Evolutionary conservation across 2,888 invertebrate genomes (phyloP), one percentile per base, ranked within the genome.

Genomic region (Strigamia transsilvanica): DNA sequence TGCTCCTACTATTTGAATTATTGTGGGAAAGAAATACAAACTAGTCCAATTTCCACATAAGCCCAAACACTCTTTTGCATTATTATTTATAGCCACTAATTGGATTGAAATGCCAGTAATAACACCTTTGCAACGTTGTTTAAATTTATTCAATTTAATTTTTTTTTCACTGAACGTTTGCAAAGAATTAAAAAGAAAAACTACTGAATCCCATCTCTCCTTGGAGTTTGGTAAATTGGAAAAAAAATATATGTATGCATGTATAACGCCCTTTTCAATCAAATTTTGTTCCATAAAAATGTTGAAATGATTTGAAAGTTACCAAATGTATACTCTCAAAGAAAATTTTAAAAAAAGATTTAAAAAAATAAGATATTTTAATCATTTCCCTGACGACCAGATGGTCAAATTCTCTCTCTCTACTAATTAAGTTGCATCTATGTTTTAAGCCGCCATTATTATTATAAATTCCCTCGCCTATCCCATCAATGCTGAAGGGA

Each of bases 391-490:
- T 73, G 23, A 73, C 13, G 32, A 73, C 73, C 73, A 73, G 73
- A 73, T 73, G 73, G 73, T 73, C 73, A 73, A 73, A 73, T 73
- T 73, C 73, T 21, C 61, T 73, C 73, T 73, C 73, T 73, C 73
- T 73, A 32, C 73, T 73, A 73, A 73, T 73, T 73, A 73, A 73
- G 73, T 73, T 73, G 73, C 73, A 73, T 56, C 56, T 18, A 56
- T 18, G 56, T 56, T 56, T 46, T 56, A 13, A 73, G 73, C 73
- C 73, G 73, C 73, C 73, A 73, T 73, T 73, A 73, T 73, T 73
- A 73, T 73, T 73, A 73, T 73, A 73, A 73, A 73, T 73, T 73
- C 32, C 27, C 73, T 73, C 73, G 73, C 73, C 73, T 73, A 73
- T 73, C 73, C 23, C 73, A 73, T 73, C 73, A 73, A 73, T 32